These are phyloP conservation scores for Steinernema khuongi DNA, from an alignment of 1,140 invertebrate genomes.

Conservation along the genomic window DNA sequence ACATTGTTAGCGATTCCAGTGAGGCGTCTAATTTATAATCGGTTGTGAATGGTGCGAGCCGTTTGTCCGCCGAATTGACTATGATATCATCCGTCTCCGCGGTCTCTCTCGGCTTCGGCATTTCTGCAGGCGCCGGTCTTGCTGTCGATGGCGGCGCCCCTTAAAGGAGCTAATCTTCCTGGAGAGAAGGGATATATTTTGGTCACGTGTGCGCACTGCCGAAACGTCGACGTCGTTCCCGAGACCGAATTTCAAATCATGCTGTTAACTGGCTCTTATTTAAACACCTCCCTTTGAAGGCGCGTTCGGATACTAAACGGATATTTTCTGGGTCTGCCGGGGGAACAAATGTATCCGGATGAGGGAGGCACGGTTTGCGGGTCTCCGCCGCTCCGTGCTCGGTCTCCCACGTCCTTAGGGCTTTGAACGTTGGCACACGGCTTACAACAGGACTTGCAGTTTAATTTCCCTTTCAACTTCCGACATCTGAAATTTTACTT, in stretches of 20 bases:
- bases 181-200: conserved; percentile 10
- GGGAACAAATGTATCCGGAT: no score
- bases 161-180: conserved; percentile 8
- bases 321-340: neutral
- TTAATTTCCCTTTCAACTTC: neutral
- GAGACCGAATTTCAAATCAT: conserved; percentile 3
- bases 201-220: neutral
- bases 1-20: neutral
- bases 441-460: neutral
- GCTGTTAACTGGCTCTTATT: neutral
- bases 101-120: neutral
- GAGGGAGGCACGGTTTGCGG: neutral
- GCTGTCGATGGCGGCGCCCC: neutral
- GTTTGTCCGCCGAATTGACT: neutral
- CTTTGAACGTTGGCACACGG: neutral
- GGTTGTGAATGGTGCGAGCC: neutral
- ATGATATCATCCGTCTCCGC: neutral
- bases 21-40: neutral
- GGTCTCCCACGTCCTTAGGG: neutral
- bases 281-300: neutral
- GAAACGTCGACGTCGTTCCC: neutral
- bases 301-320: neutral
- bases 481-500: neutral
- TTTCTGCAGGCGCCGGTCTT: neutral
- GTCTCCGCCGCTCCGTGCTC: neutral